Evolutionary conservation across 1,140 invertebrate species (phyloP).

Genomic region (Drosophila cardini): DNA sequence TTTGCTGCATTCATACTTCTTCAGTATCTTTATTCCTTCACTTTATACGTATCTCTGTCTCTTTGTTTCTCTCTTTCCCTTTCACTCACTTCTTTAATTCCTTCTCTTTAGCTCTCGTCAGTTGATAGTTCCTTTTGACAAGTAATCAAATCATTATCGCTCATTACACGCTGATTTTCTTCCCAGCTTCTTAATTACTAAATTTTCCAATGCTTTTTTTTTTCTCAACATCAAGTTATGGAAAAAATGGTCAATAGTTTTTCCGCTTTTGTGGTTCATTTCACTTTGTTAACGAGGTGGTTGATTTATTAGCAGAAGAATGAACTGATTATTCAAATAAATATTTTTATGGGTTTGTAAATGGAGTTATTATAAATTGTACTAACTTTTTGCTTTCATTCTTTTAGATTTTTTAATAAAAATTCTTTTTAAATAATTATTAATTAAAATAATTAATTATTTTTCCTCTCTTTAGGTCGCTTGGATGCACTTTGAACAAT

Average conservation of each 20-base stretch:
- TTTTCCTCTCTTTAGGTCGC: slow-evolving; percentile 89
- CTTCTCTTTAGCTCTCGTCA: slow-evolving; percentile 6
- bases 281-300: background rate
- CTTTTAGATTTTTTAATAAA: background rate
- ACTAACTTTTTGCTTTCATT: background rate
- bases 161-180: slow-evolving; percentile 60
- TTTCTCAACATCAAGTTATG: background rate
- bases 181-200: slow-evolving; percentile 67
- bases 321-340: background rate
- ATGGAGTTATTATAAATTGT: background rate
- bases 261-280: background rate
- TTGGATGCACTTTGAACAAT: slow-evolving; percentile 98
- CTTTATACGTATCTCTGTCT: slow-evolving; percentile 16
- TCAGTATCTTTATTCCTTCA: slow-evolving; percentile 3
- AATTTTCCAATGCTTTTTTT: slow-evolving; percentile 24
- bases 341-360: background rate
- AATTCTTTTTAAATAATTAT: background rate
- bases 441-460: background rate
- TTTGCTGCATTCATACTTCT: slow-evolving; percentile 3
- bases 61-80: slow-evolving; percentile 22
- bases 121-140: slow-evolving; percentile 51
- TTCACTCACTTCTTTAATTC: slow-evolving; percentile 1
- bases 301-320: background rate
- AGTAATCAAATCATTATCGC: slow-evolving; percentile 77
- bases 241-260: slow-evolving; percentile 11